These are phyloP conservation scores for Pseudorhiza aurosa DNA, from an alignment of 30 jellyfish, hydroid and myxozoan species.

Conservation along the genomic window DNA sequence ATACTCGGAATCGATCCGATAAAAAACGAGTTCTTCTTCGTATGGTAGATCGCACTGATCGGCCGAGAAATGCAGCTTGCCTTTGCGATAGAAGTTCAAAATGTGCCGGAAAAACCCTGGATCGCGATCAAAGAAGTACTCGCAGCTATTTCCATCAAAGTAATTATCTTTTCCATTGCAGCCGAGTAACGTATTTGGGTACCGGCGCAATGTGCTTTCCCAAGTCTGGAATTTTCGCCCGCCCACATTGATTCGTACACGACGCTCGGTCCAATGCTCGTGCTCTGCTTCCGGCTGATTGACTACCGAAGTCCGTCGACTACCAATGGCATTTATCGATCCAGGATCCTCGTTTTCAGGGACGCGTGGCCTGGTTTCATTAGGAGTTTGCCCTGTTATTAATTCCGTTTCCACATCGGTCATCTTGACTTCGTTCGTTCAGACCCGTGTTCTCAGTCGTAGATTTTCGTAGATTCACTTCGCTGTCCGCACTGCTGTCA, in stretches of 20 bases:
- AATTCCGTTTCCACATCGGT: slow-evolving; percentile 54
- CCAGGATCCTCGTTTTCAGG: slow-evolving; percentile 5
- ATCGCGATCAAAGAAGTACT: slow-evolving; percentile 80
- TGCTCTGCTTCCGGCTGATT: not conserved
- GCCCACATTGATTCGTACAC: slow-evolving; percentile 72
- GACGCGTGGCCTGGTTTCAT: not conserved
- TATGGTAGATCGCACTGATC: slow-evolving; percentile 82
- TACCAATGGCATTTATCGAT: slow-evolving; percentile 3
- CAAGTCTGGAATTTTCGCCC: slow-evolving; percentile 79
- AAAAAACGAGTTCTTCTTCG: slow-evolving; percentile 74
- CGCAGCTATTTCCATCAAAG: slow-evolving; percentile 34
- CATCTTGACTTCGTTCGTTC: too few relatives aligned
- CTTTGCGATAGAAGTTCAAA: slow-evolving; percentile 75
- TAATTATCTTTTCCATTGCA: slow-evolving; percentile 67
- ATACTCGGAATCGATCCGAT: slow-evolving; percentile 59
- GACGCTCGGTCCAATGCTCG: slow-evolving; percentile 56
- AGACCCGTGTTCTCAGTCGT: too few relatives aligned
- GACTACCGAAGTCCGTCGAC: slow-evolving; percentile 2
- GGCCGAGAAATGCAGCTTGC: slow-evolving; percentile 66
- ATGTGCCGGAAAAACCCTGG: slow-evolving; percentile 83
- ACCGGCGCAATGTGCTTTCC: slow-evolving; percentile 77
- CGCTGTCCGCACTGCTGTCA: too few relatives aligned
- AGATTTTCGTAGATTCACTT: too few relatives aligned
- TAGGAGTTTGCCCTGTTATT: slow-evolving; percentile 20
- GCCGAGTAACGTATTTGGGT: slow-evolving; percentile 78